A percentile compares a stretch with the other conserved stretches of the same genome.
These are phyloP conservation scores for Amphipoea lucens DNA, from an alignment of 2,888 invertebrate species.

Conservation along the genomic window DNA sequence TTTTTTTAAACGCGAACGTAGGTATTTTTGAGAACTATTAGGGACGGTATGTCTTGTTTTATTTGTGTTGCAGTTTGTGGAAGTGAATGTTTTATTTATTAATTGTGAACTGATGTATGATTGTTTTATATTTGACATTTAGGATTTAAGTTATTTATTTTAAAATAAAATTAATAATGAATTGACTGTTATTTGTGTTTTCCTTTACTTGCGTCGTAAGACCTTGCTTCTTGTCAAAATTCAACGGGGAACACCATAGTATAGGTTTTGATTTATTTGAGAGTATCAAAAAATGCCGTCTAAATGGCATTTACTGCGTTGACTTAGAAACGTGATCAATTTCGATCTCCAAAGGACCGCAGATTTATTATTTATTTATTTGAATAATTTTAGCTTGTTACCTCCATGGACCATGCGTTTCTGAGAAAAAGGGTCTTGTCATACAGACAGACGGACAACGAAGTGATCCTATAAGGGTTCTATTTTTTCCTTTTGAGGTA, in stretches of 20 bases:
- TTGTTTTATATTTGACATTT: slow-evolving; percentile 18
- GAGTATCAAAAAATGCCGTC: not conserved
- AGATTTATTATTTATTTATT: not conserved
- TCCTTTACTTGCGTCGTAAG: not conserved
- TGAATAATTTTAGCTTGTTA: not conserved
- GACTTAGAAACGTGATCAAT: not conserved
- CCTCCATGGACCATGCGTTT: fast-evolving
- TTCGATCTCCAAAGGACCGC: not conserved
- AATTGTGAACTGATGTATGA: slow-evolving; percentile 31
- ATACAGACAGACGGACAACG: too few relatives aligned
- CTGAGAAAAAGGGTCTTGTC: not conserved
- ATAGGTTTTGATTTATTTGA: not conserved
- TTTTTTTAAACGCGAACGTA: slow-evolving; percentile 61
- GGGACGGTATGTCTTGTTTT: not conserved
- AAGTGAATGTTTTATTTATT: slow-evolving; percentile 43
- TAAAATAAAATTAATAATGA: slow-evolving; percentile 27
- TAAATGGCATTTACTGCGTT: not conserved
- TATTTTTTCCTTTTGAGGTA: not conserved
- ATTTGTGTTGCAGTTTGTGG: slow-evolving; percentile 2
- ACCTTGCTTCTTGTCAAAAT: not conserved
- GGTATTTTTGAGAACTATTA: not conserved
- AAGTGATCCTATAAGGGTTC: not conserved
- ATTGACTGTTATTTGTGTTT: not conserved
- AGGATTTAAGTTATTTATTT: slow-evolving; percentile 49
- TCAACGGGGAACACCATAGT: too few relatives aligned